Conservation (phyloP, 2,113 vertebrate genomes). For the Panthera tigris region DNA sequence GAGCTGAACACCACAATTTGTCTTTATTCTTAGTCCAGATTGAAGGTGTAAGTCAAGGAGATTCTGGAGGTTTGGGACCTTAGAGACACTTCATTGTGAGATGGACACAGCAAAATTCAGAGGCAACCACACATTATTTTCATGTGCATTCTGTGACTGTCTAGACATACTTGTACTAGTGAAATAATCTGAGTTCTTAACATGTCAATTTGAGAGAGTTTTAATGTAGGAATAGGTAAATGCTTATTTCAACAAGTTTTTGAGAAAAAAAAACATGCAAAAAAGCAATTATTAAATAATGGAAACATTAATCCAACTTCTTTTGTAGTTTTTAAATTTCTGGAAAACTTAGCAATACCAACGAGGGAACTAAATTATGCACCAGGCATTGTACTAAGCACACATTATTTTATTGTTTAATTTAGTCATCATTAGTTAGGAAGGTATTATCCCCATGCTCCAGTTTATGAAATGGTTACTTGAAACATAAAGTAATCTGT, state of each 20-base stretch:
- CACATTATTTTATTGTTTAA: conserved; percentile 34
- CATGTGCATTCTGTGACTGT: background rate
- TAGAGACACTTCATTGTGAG: background rate
- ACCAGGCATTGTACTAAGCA: background rate
- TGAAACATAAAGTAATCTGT: background rate
- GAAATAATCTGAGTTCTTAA: background rate
- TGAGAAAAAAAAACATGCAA: background rate
- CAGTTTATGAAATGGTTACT: background rate
- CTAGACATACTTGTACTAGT: background rate
- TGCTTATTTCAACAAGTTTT: background rate
- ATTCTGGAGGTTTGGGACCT: background rate
- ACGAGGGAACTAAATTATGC: background rate
- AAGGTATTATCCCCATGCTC: background rate
- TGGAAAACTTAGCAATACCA: background rate
- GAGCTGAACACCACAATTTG: background rate
- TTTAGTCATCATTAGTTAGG: background rate
- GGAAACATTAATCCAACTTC: background rate
- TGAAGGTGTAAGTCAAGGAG: background rate
- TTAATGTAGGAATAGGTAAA: background rate
- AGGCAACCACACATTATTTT: background rate
- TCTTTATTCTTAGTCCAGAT: background rate
- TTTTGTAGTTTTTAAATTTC: background rate
- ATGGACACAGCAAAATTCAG: background rate
- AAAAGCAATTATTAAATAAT: background rate
- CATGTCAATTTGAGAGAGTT: background rate